Base-by-base conservation (phyloP, 2,113 vertebrate species). In the Willisornis vidua region DNA sequence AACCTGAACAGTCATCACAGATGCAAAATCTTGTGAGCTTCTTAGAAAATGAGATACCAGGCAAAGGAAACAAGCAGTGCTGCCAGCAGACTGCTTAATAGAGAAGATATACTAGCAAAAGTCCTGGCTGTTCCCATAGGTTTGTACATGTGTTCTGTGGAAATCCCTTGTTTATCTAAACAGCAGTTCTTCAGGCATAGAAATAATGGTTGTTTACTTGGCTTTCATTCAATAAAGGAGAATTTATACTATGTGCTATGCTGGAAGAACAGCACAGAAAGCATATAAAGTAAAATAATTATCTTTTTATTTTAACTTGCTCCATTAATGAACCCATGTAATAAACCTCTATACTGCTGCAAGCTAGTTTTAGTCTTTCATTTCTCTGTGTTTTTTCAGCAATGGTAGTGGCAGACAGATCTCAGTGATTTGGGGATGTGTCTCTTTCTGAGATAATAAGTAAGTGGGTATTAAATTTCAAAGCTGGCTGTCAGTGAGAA, bases 401-500 rank as follows among this genome's bases (percentile, higher is more conserved):
- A 89, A 6, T 1, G 3, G 37, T 66, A 77, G 59, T 61, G 71
- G 74, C 83, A 89, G 85, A 77, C 76, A 92, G 80, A 92, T 83
- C 45, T 84, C 67, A 65, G 80, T 93, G 74, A 68, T 96, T 95
- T 94, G 54, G 43, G 45, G 29, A 55, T 85, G 25, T 0, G 0
- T 82, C 75, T 93, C 31, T 86, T 86, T 94, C 68, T 71, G 77
- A 93, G 61, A 52, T 87, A 94, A 54, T 62, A 90, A 70, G 71
- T 84, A 76, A 90, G 35, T 59, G 79, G 41, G 63, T 19, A 86
- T 35, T 85, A 66, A 92, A 94, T 92, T 45, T 82, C 46, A 80
- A 81, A 74, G 41, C 67, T 82, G 77, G 22, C 52, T 96, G 70
- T 83, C 28, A 29, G 19, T 17, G 49, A 65, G 72, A 73, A 70